Conservation (phyloP, 2,113 vertebrate species). For the Sapayoa aenigma region DNA sequence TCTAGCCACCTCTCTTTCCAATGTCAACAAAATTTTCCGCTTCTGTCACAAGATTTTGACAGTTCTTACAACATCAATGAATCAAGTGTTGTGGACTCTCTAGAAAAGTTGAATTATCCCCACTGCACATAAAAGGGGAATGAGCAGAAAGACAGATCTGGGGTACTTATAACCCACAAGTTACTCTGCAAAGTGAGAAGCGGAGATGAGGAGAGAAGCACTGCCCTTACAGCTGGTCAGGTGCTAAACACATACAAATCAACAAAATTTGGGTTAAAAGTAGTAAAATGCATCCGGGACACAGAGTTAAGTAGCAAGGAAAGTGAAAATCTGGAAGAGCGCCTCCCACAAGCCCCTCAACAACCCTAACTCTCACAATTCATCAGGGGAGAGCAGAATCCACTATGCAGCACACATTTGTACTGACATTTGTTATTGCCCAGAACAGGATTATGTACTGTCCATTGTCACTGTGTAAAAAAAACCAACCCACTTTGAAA, state of each 20-base stretch:
- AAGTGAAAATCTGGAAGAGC: slow-evolving; percentile 2
- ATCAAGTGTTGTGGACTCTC: slow-evolving; percentile 36
- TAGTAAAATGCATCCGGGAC: neutral
- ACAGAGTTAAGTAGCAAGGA: neutral
- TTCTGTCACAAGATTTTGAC: slow-evolving; percentile 54
- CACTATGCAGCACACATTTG: neutral
- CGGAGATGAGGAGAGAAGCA: neutral
- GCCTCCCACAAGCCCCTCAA: no score
- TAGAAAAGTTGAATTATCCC: slow-evolving; percentile 18
- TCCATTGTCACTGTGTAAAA: neutral
- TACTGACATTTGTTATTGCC: neutral
- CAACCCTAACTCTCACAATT: neutral
- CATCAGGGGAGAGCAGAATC: neutral
- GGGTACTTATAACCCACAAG: neutral
- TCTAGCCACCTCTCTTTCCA: slow-evolving; percentile 44
- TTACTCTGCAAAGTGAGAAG: neutral
- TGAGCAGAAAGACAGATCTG: neutral
- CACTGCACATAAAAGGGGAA: slow-evolving; percentile 8
- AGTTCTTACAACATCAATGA: slow-evolving; percentile 50
- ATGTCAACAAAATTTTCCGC: slow-evolving; percentile 55
- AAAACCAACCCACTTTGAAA: neutral
- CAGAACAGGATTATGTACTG: neutral
- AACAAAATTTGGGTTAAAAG: neutral
- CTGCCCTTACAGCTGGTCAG: neutral
- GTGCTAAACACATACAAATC: neutral